These are phyloP conservation scores for Myrmecophaga tridactyla DNA, from an alignment of 2,113 vertebrate genomes.

Conservation along the genomic window DNA sequence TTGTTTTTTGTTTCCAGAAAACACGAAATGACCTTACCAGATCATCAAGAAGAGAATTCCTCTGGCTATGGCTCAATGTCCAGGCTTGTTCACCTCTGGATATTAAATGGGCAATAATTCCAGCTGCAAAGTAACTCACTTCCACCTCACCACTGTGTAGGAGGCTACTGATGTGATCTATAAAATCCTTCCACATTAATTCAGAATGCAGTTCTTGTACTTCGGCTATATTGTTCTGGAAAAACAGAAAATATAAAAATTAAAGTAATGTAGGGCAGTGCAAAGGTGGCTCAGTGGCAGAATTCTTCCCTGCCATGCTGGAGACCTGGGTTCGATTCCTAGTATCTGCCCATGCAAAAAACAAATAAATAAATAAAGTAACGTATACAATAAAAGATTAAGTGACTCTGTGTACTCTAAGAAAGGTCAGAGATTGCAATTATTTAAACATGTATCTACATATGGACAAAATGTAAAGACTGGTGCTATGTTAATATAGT, in stretches of 20 bases:
- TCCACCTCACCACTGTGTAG: constrained; percentile 97
- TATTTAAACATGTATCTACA: neutral
- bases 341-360: no score
- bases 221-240: constrained; percentile 98
- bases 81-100: constrained; percentile 96
- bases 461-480: neutral
- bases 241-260: constrained; percentile 28
- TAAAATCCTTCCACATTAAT: constrained; percentile 96
- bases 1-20: constrained; percentile 31
- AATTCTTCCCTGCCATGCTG: no score
- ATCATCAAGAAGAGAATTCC: constrained; percentile 92
- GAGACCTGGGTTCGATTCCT: no score
- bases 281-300: no score
- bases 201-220: constrained; percentile 96
- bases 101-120: constrained; percentile 97
- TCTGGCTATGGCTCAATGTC: constrained; percentile 89
- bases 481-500: neutral
- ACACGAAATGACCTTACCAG: constrained; percentile 85
- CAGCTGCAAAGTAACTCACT: constrained; percentile 98
- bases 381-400: neutral
- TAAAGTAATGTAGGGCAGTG: no score
- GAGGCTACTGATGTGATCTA: constrained; percentile 95
- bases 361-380: no score
- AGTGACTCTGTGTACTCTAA: neutral
- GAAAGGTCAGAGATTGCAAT: neutral